Conservation (phyloP, 2,113 vertebrate species). For the Pampusana beccarii region DNA sequence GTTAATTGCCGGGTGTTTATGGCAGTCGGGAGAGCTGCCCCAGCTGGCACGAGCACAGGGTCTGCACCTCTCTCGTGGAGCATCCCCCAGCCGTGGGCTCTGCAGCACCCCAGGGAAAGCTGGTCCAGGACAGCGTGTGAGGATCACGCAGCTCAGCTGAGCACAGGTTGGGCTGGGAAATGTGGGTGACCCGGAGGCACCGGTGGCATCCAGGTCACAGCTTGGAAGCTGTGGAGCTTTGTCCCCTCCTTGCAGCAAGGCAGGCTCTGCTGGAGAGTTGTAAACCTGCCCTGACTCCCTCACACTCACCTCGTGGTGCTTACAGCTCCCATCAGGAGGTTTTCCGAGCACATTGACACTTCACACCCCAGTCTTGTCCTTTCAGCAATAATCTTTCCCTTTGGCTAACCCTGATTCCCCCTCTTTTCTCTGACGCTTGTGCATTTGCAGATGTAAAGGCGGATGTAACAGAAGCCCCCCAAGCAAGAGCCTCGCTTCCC, state of each 20-base stretch:
- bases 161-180: background rate
- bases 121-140: accelerated
- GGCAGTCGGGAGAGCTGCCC: background rate
- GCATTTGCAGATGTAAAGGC: constrained; percentile 17
- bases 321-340: background rate
- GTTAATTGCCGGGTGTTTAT: background rate
- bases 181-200: background rate
- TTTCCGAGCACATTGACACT: background rate
- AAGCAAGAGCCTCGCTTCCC: background rate
- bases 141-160: background rate
- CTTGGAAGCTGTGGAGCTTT: background rate
- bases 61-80: background rate
- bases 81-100: background rate
- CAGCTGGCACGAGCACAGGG: background rate
- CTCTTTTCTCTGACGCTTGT: background rate
- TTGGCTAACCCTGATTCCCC: background rate
- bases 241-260: background rate
- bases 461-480: background rate
- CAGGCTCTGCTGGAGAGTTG: background rate
- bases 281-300: background rate
- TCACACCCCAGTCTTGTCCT: background rate
- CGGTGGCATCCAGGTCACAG: background rate
- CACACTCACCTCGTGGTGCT: accelerated
- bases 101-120: background rate
- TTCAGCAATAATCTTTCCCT: background rate